Evolutionary conservation across 2,888 invertebrate genomes (phyloP), one percentile per base, ranked within the genome.

Genomic region (Yponomeuta cagnagella): DNA sequence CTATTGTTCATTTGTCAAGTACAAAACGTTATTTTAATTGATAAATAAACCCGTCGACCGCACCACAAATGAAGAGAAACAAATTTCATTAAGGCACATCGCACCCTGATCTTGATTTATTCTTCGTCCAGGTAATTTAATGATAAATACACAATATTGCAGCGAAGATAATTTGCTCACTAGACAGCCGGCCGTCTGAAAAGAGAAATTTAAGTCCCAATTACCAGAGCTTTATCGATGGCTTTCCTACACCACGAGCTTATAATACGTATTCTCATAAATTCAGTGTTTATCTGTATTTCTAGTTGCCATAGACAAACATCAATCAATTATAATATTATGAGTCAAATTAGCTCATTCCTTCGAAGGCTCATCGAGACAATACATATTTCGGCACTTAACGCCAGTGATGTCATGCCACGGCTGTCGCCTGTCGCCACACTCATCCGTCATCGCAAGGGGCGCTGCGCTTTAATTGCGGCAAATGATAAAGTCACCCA

Each of bases 371-470:
- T 65, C 65, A 58, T 30, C 31, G 12, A 12, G 31, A 64, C 43
- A 64, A 64, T 89, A 90, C 90, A 91, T 85, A 91, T 81, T 89
- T 89, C 86, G 83, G 89, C 90, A 90, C 91, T 90, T 88, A 89
- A 85, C 81, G 89, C 89, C 87, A 88, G 85, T 85, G 88, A 81
- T 83, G 73, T 85, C 88, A 80, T 83, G 73, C 80, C 80, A 80
- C 82, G 84, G 89, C 58, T 67, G 63, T 30, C 66, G 43, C 65
- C 8, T 23, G 70, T 10, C 48, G 33, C 63, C 83, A 72, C 76
- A 75, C 79, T n/a, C 70, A 85, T 82, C 75, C 73, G 77, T 73
- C 76, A 78, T 78, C 82, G 80, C 81, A 78, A 84, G 48, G 48
- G 71, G 37, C 67, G 65, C 10, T 10, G 31, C 67, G 31, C 31